A percentile compares a stretch with the other conserved stretches of the same genome.
Conservation (phyloP, 2,113 vertebrate genomes). For the Isurus oxyrinchus region DNA sequence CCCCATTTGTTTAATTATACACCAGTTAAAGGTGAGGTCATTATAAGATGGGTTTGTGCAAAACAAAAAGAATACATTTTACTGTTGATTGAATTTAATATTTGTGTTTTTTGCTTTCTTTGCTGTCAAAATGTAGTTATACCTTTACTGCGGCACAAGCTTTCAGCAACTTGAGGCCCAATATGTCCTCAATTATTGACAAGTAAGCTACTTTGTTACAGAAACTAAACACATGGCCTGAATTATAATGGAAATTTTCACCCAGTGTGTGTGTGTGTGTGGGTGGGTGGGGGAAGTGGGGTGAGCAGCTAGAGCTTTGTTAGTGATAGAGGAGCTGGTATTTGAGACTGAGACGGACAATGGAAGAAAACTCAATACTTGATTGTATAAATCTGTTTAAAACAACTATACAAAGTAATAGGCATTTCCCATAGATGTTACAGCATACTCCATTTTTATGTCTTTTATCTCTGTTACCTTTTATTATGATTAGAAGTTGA, state of each 20-base stretch:
- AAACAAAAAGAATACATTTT: not conserved
- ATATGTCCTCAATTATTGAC: not conserved
- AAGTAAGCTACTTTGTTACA: not conserved
- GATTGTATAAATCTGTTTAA: not conserved
- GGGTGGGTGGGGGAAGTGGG: not conserved
- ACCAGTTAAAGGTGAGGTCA: not conserved
- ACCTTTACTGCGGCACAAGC: not conserved
- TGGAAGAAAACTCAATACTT: not conserved
- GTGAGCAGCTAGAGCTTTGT: not conserved
- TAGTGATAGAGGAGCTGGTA: not conserved
- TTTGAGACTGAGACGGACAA: not conserved
- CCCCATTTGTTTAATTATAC: not conserved
- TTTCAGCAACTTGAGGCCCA: not conserved
- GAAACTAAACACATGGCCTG: constrained; percentile 1
- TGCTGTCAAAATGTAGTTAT: not conserved
- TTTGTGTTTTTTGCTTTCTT: not conserved
- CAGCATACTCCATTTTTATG: not conserved
- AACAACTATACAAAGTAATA: not conserved
- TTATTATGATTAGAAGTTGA: not conserved
- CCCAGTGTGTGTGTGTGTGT: not conserved
- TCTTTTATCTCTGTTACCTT: not conserved
- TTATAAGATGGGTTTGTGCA: not conserved
- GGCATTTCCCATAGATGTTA: not conserved
- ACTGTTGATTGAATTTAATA: not conserved
- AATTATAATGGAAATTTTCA: not conserved